A percentile compares a stretch with the other conserved stretches of the same genome.
phyloP scores from a whole-genome alignment of 2,797 vertebrate species.

The Cossypha polioptera region DNA sequence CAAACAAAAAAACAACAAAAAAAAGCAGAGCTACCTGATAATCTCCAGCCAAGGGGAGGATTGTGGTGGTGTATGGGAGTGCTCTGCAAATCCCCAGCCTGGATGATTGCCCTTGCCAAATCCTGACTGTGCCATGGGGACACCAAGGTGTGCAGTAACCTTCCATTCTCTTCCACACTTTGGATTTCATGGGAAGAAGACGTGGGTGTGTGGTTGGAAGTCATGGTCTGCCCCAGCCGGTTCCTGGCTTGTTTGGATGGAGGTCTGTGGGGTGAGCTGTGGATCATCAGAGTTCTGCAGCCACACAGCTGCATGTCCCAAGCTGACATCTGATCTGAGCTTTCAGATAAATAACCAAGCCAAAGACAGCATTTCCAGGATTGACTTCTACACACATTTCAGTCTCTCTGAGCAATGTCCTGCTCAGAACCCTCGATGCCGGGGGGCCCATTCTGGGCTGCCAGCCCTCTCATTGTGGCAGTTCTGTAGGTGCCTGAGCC shows the following conservation, averaged over 20 bases:
- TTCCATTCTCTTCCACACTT: not conserved
- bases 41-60: not conserved
- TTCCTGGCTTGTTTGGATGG: not conserved
- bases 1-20: not conserved
- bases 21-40: not conserved
- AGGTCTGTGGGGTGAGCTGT: not conserved
- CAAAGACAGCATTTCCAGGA: not conserved
- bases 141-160: not conserved
- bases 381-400: not conserved
- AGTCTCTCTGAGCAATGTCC: not conserved
- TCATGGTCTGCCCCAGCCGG: accelerated
- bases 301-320: not conserved
- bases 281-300: not conserved
- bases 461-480: not conserved
- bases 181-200: not conserved
- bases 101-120: not conserved
- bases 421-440: not conserved
- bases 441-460: not conserved
- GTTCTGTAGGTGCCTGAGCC: not conserved
- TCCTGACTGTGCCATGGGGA: not conserved
- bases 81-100: not conserved
- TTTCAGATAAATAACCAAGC: not conserved
- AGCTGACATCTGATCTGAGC: not conserved
- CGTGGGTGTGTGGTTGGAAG: not conserved
- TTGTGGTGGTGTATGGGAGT: not conserved